A percentile compares a stretch with the other conserved stretches of the same genome.
Evolutionary conservation across 2,113 vertebrate genomes (phyloP).

Genomic region (Sula dactylatra): DNA sequence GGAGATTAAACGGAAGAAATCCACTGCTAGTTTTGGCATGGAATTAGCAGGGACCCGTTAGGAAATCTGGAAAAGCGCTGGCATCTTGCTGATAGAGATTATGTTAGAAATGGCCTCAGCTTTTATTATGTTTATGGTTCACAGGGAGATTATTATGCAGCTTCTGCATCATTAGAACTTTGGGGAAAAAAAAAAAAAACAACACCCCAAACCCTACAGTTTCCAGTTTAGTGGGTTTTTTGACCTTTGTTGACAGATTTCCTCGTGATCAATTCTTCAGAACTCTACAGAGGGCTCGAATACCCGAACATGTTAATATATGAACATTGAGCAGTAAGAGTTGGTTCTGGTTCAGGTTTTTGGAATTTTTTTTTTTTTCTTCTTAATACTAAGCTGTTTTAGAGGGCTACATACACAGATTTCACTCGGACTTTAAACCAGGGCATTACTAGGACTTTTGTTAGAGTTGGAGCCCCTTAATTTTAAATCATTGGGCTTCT

Average conservation of each 20-base stretch:
- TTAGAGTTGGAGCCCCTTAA: slow-evolving; percentile 1
- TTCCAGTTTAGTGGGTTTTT: not conserved
- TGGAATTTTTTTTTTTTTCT: not conserved
- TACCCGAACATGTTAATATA: not conserved
- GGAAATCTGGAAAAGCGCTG: slow-evolving; percentile 78
- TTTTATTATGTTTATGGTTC: slow-evolving; percentile 77
- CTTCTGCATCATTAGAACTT: slow-evolving; percentile 45
- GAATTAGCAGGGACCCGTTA: slow-evolving; percentile 78
- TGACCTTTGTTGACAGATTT: not conserved
- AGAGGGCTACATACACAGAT: not conserved
- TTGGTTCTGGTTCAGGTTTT: not conserved
- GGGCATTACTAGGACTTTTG: slow-evolving; percentile 27
- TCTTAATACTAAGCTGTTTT: slow-evolving; percentile 2
- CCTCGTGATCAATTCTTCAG: not conserved
- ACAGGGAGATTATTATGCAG: slow-evolving; percentile 68
- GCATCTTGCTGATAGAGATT: slow-evolving; percentile 78
- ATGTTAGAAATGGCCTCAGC: slow-evolving; percentile 75
- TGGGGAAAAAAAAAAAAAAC: accelerated
- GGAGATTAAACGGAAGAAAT: slow-evolving; percentile 84
- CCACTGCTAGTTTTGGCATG: slow-evolving; percentile 83
- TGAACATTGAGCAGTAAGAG: not conserved
- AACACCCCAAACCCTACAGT: not conserved
- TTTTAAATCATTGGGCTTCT: slow-evolving; percentile 17
- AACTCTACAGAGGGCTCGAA: not conserved
- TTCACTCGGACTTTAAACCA: not conserved